Percentiles rank a stretch among this genome's conserved stretches.
phyloP scores from a whole-genome alignment of 2,797 vertebrate genomes.

The Carcharodon carcharias region DNA sequence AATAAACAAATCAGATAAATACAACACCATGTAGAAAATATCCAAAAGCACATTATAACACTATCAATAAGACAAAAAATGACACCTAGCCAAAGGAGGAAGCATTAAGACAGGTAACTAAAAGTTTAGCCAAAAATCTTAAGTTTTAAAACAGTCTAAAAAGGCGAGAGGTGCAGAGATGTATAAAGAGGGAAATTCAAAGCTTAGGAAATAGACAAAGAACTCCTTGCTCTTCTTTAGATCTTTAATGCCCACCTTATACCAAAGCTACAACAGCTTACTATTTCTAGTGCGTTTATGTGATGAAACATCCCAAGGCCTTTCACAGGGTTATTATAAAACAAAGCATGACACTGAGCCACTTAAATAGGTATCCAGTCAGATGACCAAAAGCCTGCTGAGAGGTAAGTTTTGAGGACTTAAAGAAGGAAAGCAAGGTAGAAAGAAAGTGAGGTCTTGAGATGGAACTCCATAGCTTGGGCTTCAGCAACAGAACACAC shows the following conservation, averaged over 20 bases:
- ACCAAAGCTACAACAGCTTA: neutral
- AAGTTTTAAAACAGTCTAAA: neutral
- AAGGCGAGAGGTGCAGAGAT: neutral
- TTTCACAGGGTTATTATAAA: neutral
- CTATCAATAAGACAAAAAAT: neutral
- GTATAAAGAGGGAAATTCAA: neutral
- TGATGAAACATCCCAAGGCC: neutral
- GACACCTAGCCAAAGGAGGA: neutral
- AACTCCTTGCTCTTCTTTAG: neutral
- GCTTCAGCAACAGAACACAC: neutral
- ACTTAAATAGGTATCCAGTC: no score
- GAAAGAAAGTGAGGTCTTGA: neutral
- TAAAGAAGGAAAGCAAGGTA: neutral
- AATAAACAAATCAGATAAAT: neutral
- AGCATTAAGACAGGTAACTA: neutral
- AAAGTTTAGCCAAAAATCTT: neutral
- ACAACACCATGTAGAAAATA: neutral
- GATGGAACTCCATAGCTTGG: neutral
- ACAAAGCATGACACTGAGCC: no score
- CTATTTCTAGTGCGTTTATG: neutral
- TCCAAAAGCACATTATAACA: neutral
- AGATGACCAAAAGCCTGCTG: no score
- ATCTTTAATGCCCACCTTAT: neutral
- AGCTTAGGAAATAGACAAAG: neutral
- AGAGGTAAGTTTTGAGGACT: neutral